Evolutionary conservation across 2,797 vertebrate species (phyloP), one percentile per base, ranked within the genome.

Genomic region (Aeoliscus strigatus): DNA sequence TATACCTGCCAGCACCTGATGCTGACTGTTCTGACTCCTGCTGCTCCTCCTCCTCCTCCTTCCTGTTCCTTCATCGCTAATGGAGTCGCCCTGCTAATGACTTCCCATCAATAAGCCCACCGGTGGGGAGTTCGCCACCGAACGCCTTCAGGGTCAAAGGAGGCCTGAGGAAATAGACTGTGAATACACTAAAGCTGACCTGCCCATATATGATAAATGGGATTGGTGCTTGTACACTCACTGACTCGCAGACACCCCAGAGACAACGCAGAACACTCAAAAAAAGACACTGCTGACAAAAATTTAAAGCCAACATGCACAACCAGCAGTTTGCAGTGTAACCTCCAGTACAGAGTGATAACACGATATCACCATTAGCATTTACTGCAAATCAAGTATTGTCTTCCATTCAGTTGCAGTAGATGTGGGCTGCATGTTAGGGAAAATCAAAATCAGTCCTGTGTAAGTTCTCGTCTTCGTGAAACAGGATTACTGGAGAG

Each of bases 91-190:
- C 51, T 34, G 42, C 51, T 63, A 73, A 77, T 56, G 75, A 80
- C 52, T 79, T 61, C 33, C 62, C 55, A 60, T 82, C 76, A 78
- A 72, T 63, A 53, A 34, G 25, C 16, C 46, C 52, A 44, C 51
- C 60, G 46, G 59, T 27, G 12, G 27, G 23, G 51, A 52, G 43
- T 23, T 17, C 26, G 43, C 35, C 64, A 39, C 46, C 39, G 46
- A 36, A 73, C 72, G 42, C 55, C 70, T 51, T 24, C 15, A 2
- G 41, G 74, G 67, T 82, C 70, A 80, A 58, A 69, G 44, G 60
- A 38, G 24, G 50, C 41, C 41, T 17, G 48, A 45, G 45, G 43
- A 49, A 36, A 65, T 25, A 35, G 30, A 48, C 56, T 26, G 39
- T 52, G 63, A 61, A 72, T 75, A 55, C 71, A 69, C 46, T 18